phyloP scores from a whole-genome alignment of 2,797 vertebrate species.

The Craterocephalus amniculus region DNA sequence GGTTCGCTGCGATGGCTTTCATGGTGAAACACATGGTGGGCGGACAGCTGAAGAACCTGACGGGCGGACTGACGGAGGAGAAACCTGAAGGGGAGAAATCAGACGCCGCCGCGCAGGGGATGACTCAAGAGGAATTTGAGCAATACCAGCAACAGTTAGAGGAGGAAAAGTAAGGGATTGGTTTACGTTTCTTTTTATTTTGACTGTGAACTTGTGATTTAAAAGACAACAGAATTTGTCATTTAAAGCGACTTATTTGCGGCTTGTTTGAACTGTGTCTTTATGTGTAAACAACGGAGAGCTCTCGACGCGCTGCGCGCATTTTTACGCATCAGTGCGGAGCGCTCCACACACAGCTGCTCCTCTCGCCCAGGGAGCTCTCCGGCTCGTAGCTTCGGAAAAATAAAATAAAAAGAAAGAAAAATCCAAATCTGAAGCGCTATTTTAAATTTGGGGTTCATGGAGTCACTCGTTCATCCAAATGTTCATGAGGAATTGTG shows the following conservation, averaged over 20 bases:
- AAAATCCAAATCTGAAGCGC: conserved; percentile 5
- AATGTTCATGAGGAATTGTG: conserved; percentile 33
- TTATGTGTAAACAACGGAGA: conserved; percentile 30
- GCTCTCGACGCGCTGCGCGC: conserved; percentile 63
- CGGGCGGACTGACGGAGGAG: conserved; percentile 92
- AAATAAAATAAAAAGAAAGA: no score
- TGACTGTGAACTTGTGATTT: conserved; percentile 27
- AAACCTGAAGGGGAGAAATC: conserved; percentile 91
- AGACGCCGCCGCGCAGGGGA: conserved; percentile 90
- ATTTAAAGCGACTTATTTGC: neutral
- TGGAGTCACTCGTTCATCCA: conserved; percentile 38
- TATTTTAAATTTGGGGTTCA: conserved; percentile 40
- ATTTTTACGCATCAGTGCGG: conserved; percentile 73
- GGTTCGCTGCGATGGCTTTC: conserved; percentile 88
- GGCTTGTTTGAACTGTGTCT: conserved; percentile 19
- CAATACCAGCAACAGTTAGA: conserved; percentile 97
- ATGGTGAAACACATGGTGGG: conserved; percentile 98
- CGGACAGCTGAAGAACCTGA: conserved; percentile 96
- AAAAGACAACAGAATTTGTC: neutral
- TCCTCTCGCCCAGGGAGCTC: conserved; percentile 69
- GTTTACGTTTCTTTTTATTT: conserved; percentile 3
- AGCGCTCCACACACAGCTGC: conserved; percentile 73
- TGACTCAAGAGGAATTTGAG: conserved; percentile 97
- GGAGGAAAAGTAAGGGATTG: conserved; percentile 94
- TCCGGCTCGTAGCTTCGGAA: conserved; percentile 29